phyloP scores from a whole-genome alignment of 2,888 invertebrate species.

The Gastracanthus pulcherrimus region DNA sequence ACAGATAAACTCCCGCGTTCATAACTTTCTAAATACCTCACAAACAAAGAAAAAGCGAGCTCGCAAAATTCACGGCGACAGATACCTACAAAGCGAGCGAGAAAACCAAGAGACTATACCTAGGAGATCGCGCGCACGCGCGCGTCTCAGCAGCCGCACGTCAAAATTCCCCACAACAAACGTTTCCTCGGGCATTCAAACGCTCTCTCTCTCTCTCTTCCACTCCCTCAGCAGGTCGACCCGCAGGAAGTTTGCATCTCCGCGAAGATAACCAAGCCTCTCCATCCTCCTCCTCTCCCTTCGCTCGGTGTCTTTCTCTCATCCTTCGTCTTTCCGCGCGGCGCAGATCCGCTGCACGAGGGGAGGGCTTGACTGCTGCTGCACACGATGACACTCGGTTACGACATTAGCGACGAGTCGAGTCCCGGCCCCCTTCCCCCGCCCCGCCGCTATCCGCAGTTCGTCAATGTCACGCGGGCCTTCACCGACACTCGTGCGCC shows the following conservation, averaged over 20 bases:
- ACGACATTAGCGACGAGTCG: constrained; percentile 70
- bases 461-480: constrained; percentile 69
- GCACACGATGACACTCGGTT: constrained; percentile 71
- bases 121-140: neutral
- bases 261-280: constrained; percentile 63
- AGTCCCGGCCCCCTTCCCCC: neutral
- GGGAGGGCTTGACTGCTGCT: constrained; percentile 48
- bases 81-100: too few relatives aligned
- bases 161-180: constrained; percentile 49
- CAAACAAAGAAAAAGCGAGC: neutral
- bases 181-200: constrained; percentile 45
- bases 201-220: neutral
- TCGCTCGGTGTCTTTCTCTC: constrained; percentile 50
- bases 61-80: neutral
- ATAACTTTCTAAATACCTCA: too few relatives aligned
- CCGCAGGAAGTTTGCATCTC: constrained; percentile 42
- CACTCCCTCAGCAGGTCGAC: neutral
- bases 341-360: constrained; percentile 59
- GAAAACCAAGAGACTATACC: too few relatives aligned
- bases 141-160: constrained; percentile 10
- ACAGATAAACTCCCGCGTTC: too few relatives aligned
- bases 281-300: constrained; percentile 31
- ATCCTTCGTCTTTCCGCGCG: constrained; percentile 59
- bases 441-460: constrained; percentile 68
- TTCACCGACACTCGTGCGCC: constrained; percentile 42